A percentile compares a stretch with the other conserved stretches of the same genome.
Evolutionary conservation across 1,140 invertebrate genomes (phyloP).

Genomic region (Centruroides sculpturatus): DNA sequence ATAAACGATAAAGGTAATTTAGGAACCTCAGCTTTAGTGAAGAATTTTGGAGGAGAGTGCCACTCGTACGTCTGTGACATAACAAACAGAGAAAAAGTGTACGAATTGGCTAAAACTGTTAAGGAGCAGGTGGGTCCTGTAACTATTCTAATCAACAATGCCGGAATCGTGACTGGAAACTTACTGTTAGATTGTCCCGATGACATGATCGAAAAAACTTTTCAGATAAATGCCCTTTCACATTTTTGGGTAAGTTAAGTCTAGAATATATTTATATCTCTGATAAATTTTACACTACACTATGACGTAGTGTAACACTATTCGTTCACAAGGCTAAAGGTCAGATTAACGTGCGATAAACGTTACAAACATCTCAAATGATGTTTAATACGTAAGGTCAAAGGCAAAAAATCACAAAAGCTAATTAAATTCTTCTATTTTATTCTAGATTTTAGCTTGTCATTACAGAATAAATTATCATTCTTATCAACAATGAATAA

Average conservation of each 20-base stretch:
- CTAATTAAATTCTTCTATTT: too few species aligned
- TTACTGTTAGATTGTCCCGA: conserved; percentile 72
- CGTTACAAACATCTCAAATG: too few species aligned
- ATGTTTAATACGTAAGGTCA: too few species aligned
- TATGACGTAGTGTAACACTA: too few species aligned
- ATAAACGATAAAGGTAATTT: conserved; percentile 17
- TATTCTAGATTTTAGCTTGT: too few species aligned
- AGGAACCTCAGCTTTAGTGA: conserved; percentile 12
- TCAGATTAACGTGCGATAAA: too few species aligned
- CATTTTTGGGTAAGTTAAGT: conserved; percentile 47
- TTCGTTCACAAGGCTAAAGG: too few species aligned
- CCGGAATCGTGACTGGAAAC: conserved; percentile 76
- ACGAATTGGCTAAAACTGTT: conserved; percentile 61
- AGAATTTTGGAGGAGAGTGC: background rate
- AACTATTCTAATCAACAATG: conserved; percentile 85
- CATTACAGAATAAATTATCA: too few species aligned
- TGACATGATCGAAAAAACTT: conserved; percentile 41
- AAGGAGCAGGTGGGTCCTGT: conserved; percentile 71
- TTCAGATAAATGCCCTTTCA: conserved; percentile 46
- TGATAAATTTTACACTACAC: too few species aligned
- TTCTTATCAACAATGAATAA: too few species aligned
- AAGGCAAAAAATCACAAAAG: too few species aligned
- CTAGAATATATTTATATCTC: too few species aligned
- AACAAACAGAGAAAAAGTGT: conserved; percentile 59
- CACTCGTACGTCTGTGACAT: conserved; percentile 45